Percentiles rank a stretch among this genome's conserved stretches.
phyloP scores from a whole-genome alignment of 2,113 vertebrate genomes.

The Apodemus sylvaticus region DNA sequence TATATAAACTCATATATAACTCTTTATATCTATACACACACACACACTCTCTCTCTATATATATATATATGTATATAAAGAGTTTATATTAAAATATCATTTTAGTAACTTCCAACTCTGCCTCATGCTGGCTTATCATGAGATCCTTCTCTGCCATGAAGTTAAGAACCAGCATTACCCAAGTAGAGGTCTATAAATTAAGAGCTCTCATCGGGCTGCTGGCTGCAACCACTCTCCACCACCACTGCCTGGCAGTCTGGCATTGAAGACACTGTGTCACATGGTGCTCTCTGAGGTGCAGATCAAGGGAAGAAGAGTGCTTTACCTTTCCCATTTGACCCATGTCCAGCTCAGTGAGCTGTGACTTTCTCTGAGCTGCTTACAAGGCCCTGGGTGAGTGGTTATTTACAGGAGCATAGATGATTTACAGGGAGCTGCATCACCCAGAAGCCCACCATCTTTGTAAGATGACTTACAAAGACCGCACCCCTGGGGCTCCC shows the following conservation, averaged over 20 bases:
- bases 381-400: background rate
- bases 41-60: too few species aligned
- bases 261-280: background rate
- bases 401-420: background rate
- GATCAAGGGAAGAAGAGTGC: background rate
- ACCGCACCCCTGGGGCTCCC: too few species aligned
- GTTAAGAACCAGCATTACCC: background rate
- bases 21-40: too few species aligned
- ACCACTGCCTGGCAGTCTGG: background rate
- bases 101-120: background rate
- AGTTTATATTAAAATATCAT: background rate
- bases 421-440: background rate
- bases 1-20: too few species aligned
- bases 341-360: background rate
- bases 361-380: background rate
- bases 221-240: background rate
- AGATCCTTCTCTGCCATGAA: background rate
- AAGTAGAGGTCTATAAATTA: background rate
- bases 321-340: background rate
- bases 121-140: background rate
- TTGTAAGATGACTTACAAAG: background rate
- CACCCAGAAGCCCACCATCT: background rate
- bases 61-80: too few species aligned
- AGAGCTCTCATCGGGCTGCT: background rate
- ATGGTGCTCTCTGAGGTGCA: background rate